phyloP scores from a whole-genome alignment of 2,888 invertebrate genomes.

The Gasteruption jaculator region DNA sequence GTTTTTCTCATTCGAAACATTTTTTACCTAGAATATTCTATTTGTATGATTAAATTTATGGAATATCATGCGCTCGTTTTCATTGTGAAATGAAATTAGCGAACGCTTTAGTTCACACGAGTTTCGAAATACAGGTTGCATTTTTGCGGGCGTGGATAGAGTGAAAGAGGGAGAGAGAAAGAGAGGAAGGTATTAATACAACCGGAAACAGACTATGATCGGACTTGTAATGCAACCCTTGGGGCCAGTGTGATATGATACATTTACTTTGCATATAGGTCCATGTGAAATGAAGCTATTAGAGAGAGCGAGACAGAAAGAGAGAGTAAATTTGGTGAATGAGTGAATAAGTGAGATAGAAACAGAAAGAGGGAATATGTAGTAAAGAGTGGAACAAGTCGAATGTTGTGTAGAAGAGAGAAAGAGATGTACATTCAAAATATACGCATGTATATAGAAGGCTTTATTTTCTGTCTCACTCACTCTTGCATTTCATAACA shows the following conservation, averaged over 20 bases:
- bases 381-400: constrained; percentile 13
- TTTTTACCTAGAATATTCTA: too few relatives aligned
- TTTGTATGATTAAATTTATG: constrained; percentile 2
- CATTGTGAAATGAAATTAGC: constrained; percentile 43
- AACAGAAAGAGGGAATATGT: constrained; percentile 18
- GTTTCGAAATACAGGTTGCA: constrained; percentile 36
- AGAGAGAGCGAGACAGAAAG: constrained; percentile 19
- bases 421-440: too few relatives aligned
- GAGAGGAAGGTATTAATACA: constrained; percentile 48
- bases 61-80: too few relatives aligned
- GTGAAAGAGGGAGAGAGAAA: too few relatives aligned
- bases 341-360: constrained; percentile 11
- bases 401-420: constrained; percentile 11
- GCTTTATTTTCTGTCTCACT: too few relatives aligned
- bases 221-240: constrained; percentile 47
- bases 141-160: constrained; percentile 42
- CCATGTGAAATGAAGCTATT: neutral
- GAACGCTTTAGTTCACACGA: constrained; percentile 33
- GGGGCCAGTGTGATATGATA: constrained; percentile 47
- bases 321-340: constrained; percentile 21
- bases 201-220: constrained; percentile 44
- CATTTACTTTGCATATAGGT: constrained; percentile 44
- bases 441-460: too few relatives aligned
- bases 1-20: too few relatives aligned
- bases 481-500: constrained; percentile 37